A percentile compares a stretch with the other conserved stretches of the same genome.
Evolutionary conservation across 2,888 invertebrate species (phyloP).

Genomic region (Frankliniella intonsa): DNA sequence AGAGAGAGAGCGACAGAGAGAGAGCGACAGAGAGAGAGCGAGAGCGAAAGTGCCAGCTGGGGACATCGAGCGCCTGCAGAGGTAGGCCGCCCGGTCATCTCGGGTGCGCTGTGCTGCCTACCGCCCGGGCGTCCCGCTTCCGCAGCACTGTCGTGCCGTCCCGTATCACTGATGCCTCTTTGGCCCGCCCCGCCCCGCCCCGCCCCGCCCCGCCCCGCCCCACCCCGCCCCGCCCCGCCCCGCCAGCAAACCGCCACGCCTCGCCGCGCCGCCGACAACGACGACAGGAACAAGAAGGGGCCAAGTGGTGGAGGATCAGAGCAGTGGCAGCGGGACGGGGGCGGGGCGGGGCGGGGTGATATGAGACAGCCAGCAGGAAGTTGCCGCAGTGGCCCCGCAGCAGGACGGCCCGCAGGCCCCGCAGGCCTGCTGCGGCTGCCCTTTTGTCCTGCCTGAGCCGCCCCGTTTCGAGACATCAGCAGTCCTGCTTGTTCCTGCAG

Average conservation of each 20-base stretch:
- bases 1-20: too few relatives aligned
- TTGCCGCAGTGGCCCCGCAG: conserved; percentile 14
- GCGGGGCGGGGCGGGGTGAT: background rate
- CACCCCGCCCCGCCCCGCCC: too few relatives aligned
- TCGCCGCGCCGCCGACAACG: background rate
- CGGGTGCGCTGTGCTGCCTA: too few relatives aligned
- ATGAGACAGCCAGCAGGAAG: conserved; percentile 7
- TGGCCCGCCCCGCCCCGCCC: too few relatives aligned
- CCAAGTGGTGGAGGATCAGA: background rate
- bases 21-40: too few relatives aligned
- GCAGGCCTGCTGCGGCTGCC: background rate
- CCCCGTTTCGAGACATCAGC: conserved; percentile 6
- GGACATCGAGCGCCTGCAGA: too few relatives aligned
- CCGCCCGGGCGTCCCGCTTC: too few relatives aligned
- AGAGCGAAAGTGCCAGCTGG: too few relatives aligned
- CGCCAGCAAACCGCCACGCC: background rate
- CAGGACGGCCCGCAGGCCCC: background rate
- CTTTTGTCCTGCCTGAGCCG: background rate
- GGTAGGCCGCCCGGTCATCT: too few relatives aligned
- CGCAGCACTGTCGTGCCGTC: too few relatives aligned
- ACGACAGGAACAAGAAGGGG: background rate
- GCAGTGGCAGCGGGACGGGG: background rate
- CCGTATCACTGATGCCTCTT: too few relatives aligned
- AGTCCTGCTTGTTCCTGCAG: background rate
- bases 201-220: background rate